Base-by-base conservation (phyloP, 2,888 invertebrate genomes). In the Habrosyne pyritoides region DNA sequence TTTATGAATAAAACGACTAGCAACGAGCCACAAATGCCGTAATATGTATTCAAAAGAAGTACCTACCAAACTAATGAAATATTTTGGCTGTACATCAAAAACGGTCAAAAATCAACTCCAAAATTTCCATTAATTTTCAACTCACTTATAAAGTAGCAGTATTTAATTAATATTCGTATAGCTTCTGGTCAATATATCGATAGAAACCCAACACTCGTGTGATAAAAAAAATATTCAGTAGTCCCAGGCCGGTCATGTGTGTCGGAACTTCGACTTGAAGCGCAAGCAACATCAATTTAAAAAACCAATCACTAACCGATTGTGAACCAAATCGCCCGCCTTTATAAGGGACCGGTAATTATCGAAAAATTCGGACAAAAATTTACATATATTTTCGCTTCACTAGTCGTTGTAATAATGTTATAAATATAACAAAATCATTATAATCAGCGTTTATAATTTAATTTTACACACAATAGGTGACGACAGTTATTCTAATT, bases 291-390 rank as follows among this genome's bases (percentile, higher is more conserved):
- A 42, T 42, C 42, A 42, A 87, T 88, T 89, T 90, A 88, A 86
- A 88, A 86, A 89, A 87, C 83, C 76, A 90, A 89, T 89, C 86
- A 86, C 81, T 82, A 77, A 79, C 80, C 75, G 79, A 79, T 76
- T 82, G 83, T 81, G 76, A 77, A 74, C 79, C 70, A 81, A 82
- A 79, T 84, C 77, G 73, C 71, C 81, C 81, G 84, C 86, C 86
- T 84, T 86, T 81, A 42, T 84, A 88, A 84, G 86, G 87, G 84
- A 84, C 78, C 82, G 71, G 77, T 86, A 85, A 86, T 89, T 87
- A 85, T 86, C 82, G 84, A 84, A 80, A 79, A 77, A 76, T 75
- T 74, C 42, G 42, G 73, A 65, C 33, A 54, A 63, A 61, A 75
- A 84, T 87, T 87, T 85, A 83, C 84, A 84, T 86, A 84, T 77